Evolutionary conservation across 2,888 invertebrate genomes (phyloP).

Genomic region (Archips crataeganus): DNA sequence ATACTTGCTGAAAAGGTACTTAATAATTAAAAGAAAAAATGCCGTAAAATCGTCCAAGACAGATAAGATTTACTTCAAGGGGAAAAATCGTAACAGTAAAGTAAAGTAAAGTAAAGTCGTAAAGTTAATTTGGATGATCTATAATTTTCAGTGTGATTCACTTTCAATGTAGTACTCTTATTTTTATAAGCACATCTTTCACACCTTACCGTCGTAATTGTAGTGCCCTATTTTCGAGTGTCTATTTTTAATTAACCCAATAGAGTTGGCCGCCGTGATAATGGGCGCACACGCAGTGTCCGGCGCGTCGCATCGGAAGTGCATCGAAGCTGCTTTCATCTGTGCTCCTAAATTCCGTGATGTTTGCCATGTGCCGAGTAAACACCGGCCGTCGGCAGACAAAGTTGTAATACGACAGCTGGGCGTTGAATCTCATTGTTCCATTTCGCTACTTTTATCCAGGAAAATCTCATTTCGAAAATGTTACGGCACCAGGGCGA

Average conservation of each 20-base stretch:
- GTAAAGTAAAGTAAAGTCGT: no score
- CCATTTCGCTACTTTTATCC: constrained; percentile 62
- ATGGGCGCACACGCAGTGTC: constrained; percentile 43
- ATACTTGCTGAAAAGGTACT: no score
- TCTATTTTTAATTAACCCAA: constrained; percentile 42
- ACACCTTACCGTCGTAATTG: constrained; percentile 8
- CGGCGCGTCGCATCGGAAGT: constrained; percentile 29
- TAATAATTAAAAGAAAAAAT: no score
- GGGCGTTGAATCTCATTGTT: constrained; percentile 66
- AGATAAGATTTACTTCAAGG: no score
- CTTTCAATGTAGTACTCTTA: no score
- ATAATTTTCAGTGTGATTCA: no score
- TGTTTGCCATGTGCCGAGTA: constrained; percentile 59
- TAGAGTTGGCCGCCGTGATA: constrained; percentile 53
- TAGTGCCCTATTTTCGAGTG: constrained; percentile 25
- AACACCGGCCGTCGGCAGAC: constrained; percentile 52
- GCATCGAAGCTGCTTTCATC: constrained; percentile 32
- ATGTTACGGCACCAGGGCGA: constrained; percentile 63
- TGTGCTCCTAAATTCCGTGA: constrained; percentile 45
- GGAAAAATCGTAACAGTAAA: not conserved
- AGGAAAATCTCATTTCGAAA: constrained; percentile 57
- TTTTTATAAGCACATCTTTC: constrained; percentile 2
- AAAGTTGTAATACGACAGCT: constrained; percentile 67
- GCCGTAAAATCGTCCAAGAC: no score
- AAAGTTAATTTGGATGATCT: not conserved